phyloP scores from a whole-genome alignment of 2,113 vertebrate species.

The Syngnathoides biaculeatus region DNA sequence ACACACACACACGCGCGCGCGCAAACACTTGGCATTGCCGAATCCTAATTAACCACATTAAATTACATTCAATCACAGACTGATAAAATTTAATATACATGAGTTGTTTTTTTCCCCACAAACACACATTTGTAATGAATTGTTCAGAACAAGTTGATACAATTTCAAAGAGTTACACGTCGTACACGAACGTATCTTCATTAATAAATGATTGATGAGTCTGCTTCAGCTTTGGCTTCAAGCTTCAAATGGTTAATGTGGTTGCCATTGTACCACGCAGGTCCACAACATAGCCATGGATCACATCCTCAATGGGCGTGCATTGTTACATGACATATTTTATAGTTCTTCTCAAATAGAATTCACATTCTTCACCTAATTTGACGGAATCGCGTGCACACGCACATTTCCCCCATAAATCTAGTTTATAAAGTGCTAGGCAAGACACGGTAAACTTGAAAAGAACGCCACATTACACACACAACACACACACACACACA shows the following conservation, averaged over 20 bases:
- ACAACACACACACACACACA: conserved; percentile 13
- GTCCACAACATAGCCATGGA: neutral
- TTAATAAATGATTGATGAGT: neutral
- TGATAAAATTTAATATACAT: conserved; percentile 5
- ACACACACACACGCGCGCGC: neutral
- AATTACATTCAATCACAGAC: neutral
- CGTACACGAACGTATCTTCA: neutral
- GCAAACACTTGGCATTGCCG: neutral
- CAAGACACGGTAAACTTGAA: conserved; percentile 72
- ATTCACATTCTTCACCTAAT: conserved; percentile 32
- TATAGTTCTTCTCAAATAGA: conserved; percentile 62
- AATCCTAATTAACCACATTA: neutral
- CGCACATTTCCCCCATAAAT: conserved; percentile 38
- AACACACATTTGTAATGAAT: neutral
- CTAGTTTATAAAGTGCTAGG: conserved; percentile 76
- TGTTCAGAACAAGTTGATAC: conserved; percentile 3
- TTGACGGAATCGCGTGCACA: conserved; percentile 24
- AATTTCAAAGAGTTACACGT: neutral
- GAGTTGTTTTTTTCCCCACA: neutral
- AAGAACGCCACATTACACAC: conserved; percentile 57
- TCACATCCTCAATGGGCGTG: neutral
- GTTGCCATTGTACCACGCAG: neutral
- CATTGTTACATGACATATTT: neutral
- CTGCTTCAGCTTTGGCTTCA: conserved; percentile 1
- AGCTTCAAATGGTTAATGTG: neutral